Base-by-base conservation (phyloP, 2,797 vertebrate species). In the Emys orbicularis region DNA sequence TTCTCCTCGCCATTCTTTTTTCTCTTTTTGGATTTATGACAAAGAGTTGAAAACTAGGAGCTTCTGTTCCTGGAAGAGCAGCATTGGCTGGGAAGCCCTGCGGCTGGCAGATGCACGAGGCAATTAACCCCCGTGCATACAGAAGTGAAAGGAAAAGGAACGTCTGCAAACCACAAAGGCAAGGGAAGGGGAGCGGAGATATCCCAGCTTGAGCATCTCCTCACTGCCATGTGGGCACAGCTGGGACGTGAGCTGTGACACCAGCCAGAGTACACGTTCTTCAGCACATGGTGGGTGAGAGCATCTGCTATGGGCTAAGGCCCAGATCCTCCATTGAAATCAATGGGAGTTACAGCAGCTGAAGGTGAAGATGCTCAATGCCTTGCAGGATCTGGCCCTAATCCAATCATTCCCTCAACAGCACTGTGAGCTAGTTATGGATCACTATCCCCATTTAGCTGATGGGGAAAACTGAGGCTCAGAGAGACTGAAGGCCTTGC, bases 401-500 rank as follows among this genome's bases (percentile, higher is more conserved):
- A 96, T 97, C 96, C 96, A 96, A 97, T 93, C 84, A 0, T 92
- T 96, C 96, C 96, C 95, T 94, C 52, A 91, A 95, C 94, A 97
- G 96, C 95, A 89, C 93, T 27, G 92, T 90, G 93, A 97, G 96
- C 97, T 97, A 95, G 94, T 96, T 97, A 97, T 96, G 96, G 90
- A 96, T 96, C 96, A 96, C 97, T 96, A 96, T 96, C 93, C 95
- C 94, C 96, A 96, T 93, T 97, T 97, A 97, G 96, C 95, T 10
- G 86, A 96, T 87, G 94, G 91, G 96, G 96, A 94, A 97, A 97
- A 97, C 96, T 97, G 97, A 97, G 96, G 96, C 96, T 96, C 94
- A 94, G 87, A 44, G 92, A 96, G 97, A 97, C 96, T 95, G 96
- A 97, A 97, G 97, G 96, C 96, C 96, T 97, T 97, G 86, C 86